Percentiles rank a stretch among this genome's conserved stretches.
These are phyloP conservation scores for Aramus guarauna DNA, from an alignment of 2,113 vertebrate genomes.

Conservation along the genomic window DNA sequence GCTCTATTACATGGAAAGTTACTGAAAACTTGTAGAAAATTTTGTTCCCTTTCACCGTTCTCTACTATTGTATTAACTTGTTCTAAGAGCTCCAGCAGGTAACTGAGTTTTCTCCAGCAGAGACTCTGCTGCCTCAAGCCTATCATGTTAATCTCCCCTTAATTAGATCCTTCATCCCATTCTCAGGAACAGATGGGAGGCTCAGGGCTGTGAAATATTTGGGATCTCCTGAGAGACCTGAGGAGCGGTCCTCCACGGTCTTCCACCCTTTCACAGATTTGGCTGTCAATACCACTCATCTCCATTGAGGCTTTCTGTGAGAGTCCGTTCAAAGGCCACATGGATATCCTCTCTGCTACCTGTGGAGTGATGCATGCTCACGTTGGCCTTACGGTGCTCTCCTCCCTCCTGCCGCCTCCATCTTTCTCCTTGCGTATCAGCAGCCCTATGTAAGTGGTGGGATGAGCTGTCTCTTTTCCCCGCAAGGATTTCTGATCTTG, in stretches of 20 bases:
- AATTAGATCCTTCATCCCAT: constrained; percentile 30
- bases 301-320: accelerated
- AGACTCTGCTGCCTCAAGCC: not conserved
- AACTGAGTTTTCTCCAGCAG: constrained; percentile 19
- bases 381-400: not conserved
- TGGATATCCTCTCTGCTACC: not conserved
- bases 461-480: not conserved
- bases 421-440: not conserved
- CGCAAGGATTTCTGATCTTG: not conserved
- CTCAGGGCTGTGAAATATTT: not conserved
- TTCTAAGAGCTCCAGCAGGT: not conserved
- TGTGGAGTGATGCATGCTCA: not conserved
- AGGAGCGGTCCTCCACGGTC: not conserved
- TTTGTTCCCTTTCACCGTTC: not conserved
- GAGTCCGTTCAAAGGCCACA: not conserved
- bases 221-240: not conserved
- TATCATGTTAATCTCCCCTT: not conserved
- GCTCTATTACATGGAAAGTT: not conserved
- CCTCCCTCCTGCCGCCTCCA: not conserved
- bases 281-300: not conserved
- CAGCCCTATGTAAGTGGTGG: not conserved
- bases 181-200: not conserved
- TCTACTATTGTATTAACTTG: not conserved
- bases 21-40: constrained; percentile 8
- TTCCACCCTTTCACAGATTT: not conserved